Evolutionary conservation across 2,113 vertebrate species (phyloP).

Genomic region (western clawed frog (Xenopus tropicalis)): DNA sequence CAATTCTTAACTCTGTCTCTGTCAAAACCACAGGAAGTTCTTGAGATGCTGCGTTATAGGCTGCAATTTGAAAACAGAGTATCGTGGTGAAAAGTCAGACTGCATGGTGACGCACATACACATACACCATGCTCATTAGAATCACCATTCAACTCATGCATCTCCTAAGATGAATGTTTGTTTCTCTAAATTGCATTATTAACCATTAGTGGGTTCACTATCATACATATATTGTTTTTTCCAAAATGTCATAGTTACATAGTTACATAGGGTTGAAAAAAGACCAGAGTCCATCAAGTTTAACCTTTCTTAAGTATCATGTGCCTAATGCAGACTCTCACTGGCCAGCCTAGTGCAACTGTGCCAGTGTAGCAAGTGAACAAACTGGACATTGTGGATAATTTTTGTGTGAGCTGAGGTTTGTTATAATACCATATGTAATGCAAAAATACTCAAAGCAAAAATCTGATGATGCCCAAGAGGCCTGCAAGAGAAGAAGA

Average conservation of each 20-base stretch:
- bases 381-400: no score
- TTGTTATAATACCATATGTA: no score
- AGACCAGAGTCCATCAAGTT: no score
- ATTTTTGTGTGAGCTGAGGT: no score
- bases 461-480: no score
- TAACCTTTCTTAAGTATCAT: no score
- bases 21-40: constrained; percentile 1
- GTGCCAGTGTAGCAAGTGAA: not conserved
- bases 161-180: not conserved
- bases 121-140: not conserved
- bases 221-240: not conserved
- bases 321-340: no score
- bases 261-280: no score
- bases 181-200: not conserved
- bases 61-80: not conserved
- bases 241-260: no score
- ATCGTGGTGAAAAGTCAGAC: not conserved
- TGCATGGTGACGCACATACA: not conserved
- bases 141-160: not conserved
- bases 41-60: not conserved
- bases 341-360: not conserved
- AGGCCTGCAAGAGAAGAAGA: no score
- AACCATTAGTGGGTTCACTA: not conserved
- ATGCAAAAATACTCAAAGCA: no score
- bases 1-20: not conserved